These are phyloP conservation scores for Oscheius sp. DNA, from an alignment of 2,888 invertebrate species.

Conservation along the genomic window DNA sequence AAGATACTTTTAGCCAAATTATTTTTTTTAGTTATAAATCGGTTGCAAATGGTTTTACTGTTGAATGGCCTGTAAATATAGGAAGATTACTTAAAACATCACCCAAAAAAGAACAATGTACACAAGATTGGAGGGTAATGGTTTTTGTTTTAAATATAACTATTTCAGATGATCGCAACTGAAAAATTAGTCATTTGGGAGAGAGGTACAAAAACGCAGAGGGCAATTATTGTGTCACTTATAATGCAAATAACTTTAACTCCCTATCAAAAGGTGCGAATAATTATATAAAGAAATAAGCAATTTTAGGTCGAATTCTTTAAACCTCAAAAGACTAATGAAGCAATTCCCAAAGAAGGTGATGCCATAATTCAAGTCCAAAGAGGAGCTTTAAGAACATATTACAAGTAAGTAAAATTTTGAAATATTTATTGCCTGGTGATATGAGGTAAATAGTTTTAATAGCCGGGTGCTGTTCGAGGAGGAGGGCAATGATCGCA, in stretches of 20 bases:
- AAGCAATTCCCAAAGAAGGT: background rate
- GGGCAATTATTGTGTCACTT: background rate
- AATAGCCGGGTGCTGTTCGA: constrained; percentile 52
- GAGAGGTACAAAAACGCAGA: background rate
- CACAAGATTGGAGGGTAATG: background rate
- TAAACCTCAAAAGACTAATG: background rate
- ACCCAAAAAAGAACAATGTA: background rate
- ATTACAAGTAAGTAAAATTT: background rate
- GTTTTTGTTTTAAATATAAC: background rate
- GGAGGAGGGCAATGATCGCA: constrained; percentile 53
- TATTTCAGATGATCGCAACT: background rate
- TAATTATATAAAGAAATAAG: background rate
- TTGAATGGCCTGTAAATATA: background rate
- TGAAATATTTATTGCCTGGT: background rate
- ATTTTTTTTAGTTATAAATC: background rate
- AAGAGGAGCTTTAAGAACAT: background rate
- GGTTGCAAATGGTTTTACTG: background rate
- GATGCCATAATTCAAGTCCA: background rate
- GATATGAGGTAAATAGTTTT: no score
- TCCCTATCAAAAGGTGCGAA: background rate
- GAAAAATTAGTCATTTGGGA: background rate
- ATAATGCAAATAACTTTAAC: background rate
- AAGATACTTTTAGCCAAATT: background rate
- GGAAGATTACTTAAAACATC: background rate
- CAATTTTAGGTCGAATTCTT: background rate